Base-by-base conservation (phyloP, 1,140 invertebrate genomes). In the Cotesia chilonis region DNA sequence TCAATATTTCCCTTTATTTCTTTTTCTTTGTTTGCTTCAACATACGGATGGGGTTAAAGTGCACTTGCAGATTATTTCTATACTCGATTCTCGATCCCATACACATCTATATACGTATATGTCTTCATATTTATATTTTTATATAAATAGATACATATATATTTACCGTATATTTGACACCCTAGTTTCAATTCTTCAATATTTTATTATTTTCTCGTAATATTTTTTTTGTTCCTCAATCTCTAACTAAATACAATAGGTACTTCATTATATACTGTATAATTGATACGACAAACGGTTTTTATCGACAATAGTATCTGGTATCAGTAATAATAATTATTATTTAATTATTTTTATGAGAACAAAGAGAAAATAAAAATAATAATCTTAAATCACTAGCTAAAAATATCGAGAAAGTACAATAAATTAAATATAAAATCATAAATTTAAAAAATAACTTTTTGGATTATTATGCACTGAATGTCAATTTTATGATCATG, bases 61-160 rank as follows among this genome's bases (percentile, higher is more conserved):
- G 54, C 28, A 68, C 55, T 61, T 51, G 17, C 68, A 60, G 68
- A 70, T 70, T 70, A 70, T 61, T 70, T 36, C 38, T 17, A n/a
- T 61, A 70, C n/a, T 47, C 41, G 5, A 47, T 47, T 47, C 41
- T 47, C 36, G 51, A 63, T 28, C 38, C 14, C 68, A 63, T 17
- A 51, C 47, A 36, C 14, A 47, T 47, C 7, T 57, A 17, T 57
- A 55, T 12, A 54, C 28, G 28, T 55, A 20, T 55, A 52, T 54
- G 47, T 68, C 4, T 47, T 37, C 20, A 28, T 14, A n/a, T 55
- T 55, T 68, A 20, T 63, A 9, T 37, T 63, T 14, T 63, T 65
- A 10, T 47, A 12, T 65, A 4, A 4, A 10, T 28, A 28, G 1
- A 12, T 65, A 4, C n/a, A 10, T 28, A 28, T 28, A 28, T 28